Conservation (phyloP, 1,140 invertebrate species). For the Cheumatopsyche charites region DNA sequence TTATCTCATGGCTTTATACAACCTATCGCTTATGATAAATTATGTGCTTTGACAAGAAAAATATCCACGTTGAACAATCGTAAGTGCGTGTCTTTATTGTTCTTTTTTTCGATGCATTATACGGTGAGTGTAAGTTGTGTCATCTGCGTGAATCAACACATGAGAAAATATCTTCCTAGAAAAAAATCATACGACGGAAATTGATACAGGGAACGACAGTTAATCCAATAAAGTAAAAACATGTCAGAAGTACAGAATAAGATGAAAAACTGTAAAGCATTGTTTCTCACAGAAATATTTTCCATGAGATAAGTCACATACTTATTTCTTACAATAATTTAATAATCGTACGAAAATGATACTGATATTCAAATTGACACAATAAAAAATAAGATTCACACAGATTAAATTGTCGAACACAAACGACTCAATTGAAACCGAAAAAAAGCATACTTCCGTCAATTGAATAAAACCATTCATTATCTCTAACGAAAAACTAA, state of each 20-base stretch:
- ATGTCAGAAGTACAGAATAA: no score
- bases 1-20: no score
- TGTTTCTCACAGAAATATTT: no score
- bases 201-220: neutral
- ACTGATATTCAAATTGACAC: no score
- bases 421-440: neutral
- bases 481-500: neutral
- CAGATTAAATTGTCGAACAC: neutral
- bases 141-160: slow-evolving; percentile 4
- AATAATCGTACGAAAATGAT: no score
- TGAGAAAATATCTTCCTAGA: neutral
- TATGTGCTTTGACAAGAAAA: no score
- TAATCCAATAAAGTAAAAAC: neutral
- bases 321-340: no score
- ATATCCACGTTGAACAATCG: slow-evolving; percentile 2
- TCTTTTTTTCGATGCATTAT: slow-evolving; percentile 13
- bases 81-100: slow-evolving; percentile 5
- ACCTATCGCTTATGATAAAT: no score
- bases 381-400: no score
- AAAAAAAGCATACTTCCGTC: slow-evolving; percentile 2
- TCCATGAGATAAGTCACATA: no score
- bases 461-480: slow-evolving; percentile 1
- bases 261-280: no score
- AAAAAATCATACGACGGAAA: slow-evolving; percentile 3
- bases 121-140: neutral